These are phyloP conservation scores for Asteroscopus sphinx DNA, from an alignment of 2,888 invertebrate species.

Conservation along the genomic window DNA sequence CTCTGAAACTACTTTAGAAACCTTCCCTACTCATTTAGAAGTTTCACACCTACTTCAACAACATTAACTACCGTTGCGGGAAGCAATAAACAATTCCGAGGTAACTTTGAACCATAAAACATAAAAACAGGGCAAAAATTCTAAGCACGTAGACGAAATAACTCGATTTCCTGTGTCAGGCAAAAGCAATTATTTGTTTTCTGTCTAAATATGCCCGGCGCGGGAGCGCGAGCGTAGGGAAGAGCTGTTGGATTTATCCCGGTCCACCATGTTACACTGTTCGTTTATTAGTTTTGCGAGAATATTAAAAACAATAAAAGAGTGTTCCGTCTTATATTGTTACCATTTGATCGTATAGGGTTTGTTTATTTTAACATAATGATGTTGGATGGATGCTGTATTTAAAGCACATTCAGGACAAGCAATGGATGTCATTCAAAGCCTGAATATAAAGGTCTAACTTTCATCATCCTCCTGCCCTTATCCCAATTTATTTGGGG, in stretches of 20 bases:
- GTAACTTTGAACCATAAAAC: conserved; percentile 41
- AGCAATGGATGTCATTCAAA: no score
- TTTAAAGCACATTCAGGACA: no score
- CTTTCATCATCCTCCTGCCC: no score
- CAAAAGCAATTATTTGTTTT: conserved; percentile 73
- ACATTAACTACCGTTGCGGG: conserved; percentile 42
- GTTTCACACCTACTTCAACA: conserved; percentile 62
- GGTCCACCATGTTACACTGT: conserved; percentile 44
- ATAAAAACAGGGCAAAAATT: conserved; percentile 56
- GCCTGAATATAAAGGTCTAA: no score
- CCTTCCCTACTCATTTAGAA: conserved; percentile 68
- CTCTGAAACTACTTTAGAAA: conserved; percentile 58
- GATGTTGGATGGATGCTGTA: no score
- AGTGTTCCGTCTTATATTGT: not conserved
- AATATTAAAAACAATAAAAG: conserved; percentile 33
- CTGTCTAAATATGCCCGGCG: conserved; percentile 64
- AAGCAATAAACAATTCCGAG: conserved; percentile 48
- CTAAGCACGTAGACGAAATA: conserved; percentile 67
- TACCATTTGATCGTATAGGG: not conserved
- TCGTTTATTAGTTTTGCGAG: conserved; percentile 49
- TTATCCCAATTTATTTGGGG: no score
- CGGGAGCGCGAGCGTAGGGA: conserved; percentile 45
- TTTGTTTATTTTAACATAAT: not conserved
- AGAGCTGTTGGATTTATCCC: conserved; percentile 66
- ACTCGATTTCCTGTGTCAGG: conserved; percentile 69